Conservation (phyloP, 2,113 vertebrate genomes). For the Phalacrocorax brasilianus region DNA sequence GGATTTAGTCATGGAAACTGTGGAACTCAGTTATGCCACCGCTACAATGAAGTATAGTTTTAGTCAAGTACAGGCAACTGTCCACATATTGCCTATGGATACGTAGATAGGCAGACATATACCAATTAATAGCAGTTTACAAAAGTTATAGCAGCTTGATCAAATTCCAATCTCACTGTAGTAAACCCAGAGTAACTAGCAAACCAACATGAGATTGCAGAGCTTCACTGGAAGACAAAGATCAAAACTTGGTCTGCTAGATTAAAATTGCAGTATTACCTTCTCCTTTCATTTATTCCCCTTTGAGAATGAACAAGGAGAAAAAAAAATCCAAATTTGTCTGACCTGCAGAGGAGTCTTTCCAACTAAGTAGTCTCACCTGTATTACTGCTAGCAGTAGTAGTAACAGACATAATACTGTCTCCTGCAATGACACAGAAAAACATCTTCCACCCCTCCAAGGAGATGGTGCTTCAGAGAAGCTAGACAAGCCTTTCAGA, state of each 20-base stretch:
- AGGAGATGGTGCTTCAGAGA: background rate
- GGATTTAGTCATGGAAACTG: background rate
- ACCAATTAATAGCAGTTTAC: background rate
- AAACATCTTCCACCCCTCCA: background rate
- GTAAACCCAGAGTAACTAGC: background rate
- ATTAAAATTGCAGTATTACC: background rate
- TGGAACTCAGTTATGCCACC: background rate
- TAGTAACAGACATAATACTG: background rate
- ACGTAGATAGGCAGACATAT: background rate
- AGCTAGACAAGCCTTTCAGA: background rate
- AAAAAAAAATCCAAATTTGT: background rate
- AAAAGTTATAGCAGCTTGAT: background rate
- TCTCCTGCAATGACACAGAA: background rate
- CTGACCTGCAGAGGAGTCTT: background rate
- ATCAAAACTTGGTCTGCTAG: background rate
- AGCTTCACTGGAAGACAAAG: background rate
- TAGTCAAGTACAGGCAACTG: background rate
- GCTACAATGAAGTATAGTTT: background rate
- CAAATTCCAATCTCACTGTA: background rate
- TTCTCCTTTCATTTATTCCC: background rate
- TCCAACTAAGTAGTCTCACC: background rate
- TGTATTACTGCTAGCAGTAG: background rate
- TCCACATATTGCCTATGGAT: background rate
- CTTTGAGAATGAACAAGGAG: fast-evolving
- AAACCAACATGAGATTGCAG: background rate